Base-by-base conservation (phyloP, 2,797 vertebrate species). In the Columba guinea region DNA sequence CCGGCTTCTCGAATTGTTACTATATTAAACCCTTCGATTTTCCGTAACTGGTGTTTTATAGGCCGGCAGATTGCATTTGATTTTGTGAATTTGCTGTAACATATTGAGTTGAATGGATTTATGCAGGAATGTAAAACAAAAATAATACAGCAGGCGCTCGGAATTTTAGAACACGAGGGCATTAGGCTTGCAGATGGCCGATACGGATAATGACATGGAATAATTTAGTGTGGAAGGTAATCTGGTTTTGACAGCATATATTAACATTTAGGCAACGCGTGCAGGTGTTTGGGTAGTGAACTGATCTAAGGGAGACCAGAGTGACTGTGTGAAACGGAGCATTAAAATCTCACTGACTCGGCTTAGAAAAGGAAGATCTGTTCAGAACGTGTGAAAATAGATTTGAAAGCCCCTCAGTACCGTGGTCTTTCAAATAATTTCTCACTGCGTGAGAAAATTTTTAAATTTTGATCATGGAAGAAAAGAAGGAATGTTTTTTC, bases 21-120 rank as follows among this genome's bases (percentile, higher is more conserved):
- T 96, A 34, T 97, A 98, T 98, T 97, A 98, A 95, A 96, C 91
- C 92, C 87, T 98, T 98, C 56, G 91, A 97, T 98, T 98, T 98
- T 97, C 97, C 96, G 97, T 97, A 97, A 97, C 97, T 63, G 77
- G 65, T 97, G 93, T 94, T 98, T 98, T 97, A 97, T 97, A 97
- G 97, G 92, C 95, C 96, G 81, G 94, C 97, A 98, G 97, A 98
- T 98, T 98, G 97, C 97, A 52, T 98, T 98, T 97, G 97, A 96
- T 98, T 98, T 96, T 93, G 97, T 97, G 97, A 97, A 98, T 97
- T 98, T 92, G 91, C 70, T 71, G 93, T 91, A 97, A 95, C 98
- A 97, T 98, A 97, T 98, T 98, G 98, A 97, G 96, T 94, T 95
- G 95, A 97, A 96, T 63, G 96, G 96, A 98, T 98, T 98, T 98